Base-by-base conservation (phyloP, 2,113 vertebrate species). In the Cryptotis parvus region DNA sequence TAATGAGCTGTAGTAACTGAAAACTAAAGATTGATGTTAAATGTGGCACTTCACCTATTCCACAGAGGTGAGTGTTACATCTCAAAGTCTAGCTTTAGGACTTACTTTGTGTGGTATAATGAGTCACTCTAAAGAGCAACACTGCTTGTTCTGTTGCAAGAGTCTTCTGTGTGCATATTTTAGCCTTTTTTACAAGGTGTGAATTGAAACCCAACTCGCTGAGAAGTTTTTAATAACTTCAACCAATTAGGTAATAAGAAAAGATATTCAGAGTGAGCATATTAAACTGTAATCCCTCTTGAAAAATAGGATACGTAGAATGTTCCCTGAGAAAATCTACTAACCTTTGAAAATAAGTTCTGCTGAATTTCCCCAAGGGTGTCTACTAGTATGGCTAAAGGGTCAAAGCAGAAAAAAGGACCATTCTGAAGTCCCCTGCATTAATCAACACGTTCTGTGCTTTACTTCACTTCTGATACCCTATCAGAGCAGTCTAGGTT, bases 1-100 rank as follows among this genome's bases (percentile, higher is more conserved):
- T 90, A 97, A 94, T 94, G 96, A 97, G 68, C 69, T 95, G 43
- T 0, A 0, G 93, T 97, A 95, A 96, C 92, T 94, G 93, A 92
- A 96, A 95, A 91, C 31, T 91, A 81, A 94, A 94, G 91, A 95
- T 90, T 94, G 63, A 96, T 95, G 66, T 83, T 93, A 97, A 95
- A 86, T 85, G 41, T 95, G 85, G 27, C 69, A 87, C 18, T 49
- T 91, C 92, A 92, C 61, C 69, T 90, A 20, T 73, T 92, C 84
- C 84, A 63, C 79, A 3, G 87, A 90, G 93, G 92, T 93, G 93
- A 81, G 52, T 95, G 37, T 92, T 93, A 95, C 96, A 90, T 73
- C 58, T 95, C 91, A 76, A 22, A 86, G 65, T 55, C 87, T 66
- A 89, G 77, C 31, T 94, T 80, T 33, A 61, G 94, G 84, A 37